Conservation (phyloP, 1,140 invertebrate genomes). For the Brachionus sp. region DNA sequence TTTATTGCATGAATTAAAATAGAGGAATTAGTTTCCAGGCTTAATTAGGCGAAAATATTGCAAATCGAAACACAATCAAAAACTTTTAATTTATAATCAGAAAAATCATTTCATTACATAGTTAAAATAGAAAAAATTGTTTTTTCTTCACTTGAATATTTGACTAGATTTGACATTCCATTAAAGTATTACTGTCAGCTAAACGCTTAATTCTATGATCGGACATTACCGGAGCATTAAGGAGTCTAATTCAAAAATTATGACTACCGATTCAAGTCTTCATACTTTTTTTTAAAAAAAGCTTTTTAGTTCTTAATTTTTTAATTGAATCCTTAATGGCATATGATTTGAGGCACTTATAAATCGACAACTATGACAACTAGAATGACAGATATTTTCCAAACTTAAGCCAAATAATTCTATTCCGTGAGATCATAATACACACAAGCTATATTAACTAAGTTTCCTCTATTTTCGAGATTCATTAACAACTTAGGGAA, state of each 20-base stretch:
- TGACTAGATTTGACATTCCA: background rate
- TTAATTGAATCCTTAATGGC: conserved; percentile 40
- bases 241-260: background rate
- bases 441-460: background rate
- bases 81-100: background rate
- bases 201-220: background rate
- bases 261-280: background rate
- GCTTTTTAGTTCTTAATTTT: conserved; percentile 38
- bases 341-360: conserved; percentile 5
- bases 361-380: conserved; percentile 38
- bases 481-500: background rate
- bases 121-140: background rate
- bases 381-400: conserved; percentile 33
- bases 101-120: background rate
- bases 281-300: background rate
- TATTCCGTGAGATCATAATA: background rate
- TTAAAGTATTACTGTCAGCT: background rate
- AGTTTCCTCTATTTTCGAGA: background rate
- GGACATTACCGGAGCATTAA: background rate
- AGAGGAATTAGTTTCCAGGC: background rate
- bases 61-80: conserved; percentile 8
- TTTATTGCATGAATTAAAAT: conserved; percentile 12
- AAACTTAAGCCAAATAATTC: background rate
- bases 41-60: conserved; percentile 32
- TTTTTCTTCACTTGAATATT: background rate